Evolutionary conservation across 2,797 vertebrate genomes (phyloP).

Genomic region (Fratercula arctica): DNA sequence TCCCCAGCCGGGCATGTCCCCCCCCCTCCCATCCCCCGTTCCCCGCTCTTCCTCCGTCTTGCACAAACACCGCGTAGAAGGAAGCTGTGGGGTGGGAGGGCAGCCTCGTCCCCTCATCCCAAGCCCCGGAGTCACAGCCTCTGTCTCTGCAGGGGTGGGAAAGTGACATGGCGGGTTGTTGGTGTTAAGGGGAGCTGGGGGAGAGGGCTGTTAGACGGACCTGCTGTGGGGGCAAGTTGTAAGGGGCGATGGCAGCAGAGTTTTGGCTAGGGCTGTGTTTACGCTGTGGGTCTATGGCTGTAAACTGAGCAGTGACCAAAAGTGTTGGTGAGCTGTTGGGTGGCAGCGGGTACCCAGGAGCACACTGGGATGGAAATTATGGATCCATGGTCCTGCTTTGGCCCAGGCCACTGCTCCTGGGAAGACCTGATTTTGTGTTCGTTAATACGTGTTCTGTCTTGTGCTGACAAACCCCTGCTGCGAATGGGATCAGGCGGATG

Average conservation of each 20-base stretch:
- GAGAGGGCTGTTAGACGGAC: rapidly evolving
- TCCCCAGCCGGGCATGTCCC: rapidly evolving
- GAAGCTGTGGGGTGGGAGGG: not conserved
- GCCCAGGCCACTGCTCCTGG: not conserved
- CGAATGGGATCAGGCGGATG: rapidly evolving
- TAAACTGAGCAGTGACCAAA: not conserved
- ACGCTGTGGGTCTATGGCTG: not conserved
- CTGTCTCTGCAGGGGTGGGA: not conserved
- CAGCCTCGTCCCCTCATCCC: too few species aligned
- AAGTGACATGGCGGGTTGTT: not conserved
- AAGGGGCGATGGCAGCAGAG: not conserved
- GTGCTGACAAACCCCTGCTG: rapidly evolving
- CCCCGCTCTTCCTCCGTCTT: too few species aligned
- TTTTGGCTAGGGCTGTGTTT: not conserved
- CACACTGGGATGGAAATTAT: rapidly evolving
- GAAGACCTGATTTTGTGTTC: not conserved
- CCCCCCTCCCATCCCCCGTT: too few species aligned
- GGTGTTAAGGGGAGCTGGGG: not conserved
- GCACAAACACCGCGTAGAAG: not conserved
- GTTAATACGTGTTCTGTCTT: rapidly evolving
- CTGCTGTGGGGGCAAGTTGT: not conserved
- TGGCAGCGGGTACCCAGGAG: not conserved
- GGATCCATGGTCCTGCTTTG: rapidly evolving
- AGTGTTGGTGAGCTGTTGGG: rapidly evolving
- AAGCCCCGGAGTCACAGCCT: rapidly evolving